These are phyloP conservation scores for Cataglyphis cursor DNA, from an alignment of 2,888 invertebrate genomes.

Conservation along the genomic window DNA sequence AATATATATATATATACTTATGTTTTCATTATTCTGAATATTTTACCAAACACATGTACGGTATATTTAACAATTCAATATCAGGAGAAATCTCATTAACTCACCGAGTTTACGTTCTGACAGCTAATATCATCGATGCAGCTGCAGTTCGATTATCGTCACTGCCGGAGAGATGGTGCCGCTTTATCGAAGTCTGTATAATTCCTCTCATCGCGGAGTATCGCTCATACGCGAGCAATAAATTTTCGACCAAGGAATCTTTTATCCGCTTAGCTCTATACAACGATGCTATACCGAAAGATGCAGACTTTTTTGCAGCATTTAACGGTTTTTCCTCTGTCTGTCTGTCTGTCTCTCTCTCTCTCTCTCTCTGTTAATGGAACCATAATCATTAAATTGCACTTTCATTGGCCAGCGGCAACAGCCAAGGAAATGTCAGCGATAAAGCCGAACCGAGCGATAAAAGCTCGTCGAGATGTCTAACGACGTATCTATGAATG, in stretches of 20 bases:
- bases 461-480: slow-evolving; percentile 50
- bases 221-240: slow-evolving; percentile 27
- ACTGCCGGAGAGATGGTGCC: background rate
- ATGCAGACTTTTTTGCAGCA: slow-evolving; percentile 32
- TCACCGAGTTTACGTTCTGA: slow-evolving; percentile 31
- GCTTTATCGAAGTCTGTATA: slow-evolving; percentile 6
- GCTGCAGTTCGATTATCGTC: slow-evolving; percentile 37
- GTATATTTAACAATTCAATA: slow-evolving; percentile 32
- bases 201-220: slow-evolving; percentile 27
- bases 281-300: slow-evolving; percentile 1
- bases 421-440: slow-evolving; percentile 49
- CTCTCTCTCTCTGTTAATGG: slow-evolving; percentile 32
- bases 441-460: slow-evolving; percentile 55
- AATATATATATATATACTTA: background rate
- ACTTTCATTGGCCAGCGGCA: slow-evolving; percentile 24
- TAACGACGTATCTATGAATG: slow-evolving; percentile 22
- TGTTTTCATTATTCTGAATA: slow-evolving; percentile 13
- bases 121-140: slow-evolving; percentile 34
- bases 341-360: slow-evolving; percentile 11
- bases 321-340: background rate
- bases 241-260: slow-evolving; percentile 16
- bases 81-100: slow-evolving; percentile 47
- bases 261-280: background rate
- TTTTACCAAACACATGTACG: background rate
- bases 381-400: slow-evolving; percentile 59